A percentile compares a stretch with the other conserved stretches of the same genome.
These are phyloP conservation scores for Litocranius walleri DNA, from an alignment of 2,113 vertebrate genomes.

Conservation along the genomic window DNA sequence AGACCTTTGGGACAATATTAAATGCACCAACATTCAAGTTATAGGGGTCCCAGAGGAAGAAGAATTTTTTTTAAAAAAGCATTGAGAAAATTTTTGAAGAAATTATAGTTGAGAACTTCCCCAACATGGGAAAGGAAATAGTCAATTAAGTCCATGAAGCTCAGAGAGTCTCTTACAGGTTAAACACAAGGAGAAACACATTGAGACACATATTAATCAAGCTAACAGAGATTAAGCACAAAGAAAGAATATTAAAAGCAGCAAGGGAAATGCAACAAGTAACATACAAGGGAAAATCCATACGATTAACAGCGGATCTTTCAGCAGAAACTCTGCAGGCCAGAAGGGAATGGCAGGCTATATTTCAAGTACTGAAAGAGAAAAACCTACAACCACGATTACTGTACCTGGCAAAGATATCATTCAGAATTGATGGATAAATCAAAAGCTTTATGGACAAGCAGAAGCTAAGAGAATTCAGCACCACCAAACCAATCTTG, in stretches of 20 bases:
- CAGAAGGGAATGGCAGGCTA: not conserved
- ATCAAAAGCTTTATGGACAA: not conserved
- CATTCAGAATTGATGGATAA: not conserved
- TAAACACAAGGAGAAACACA: not conserved
- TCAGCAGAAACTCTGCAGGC: not conserved
- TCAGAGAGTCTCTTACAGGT: not conserved
- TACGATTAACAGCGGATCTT: rapidly evolving
- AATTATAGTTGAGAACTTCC: not conserved
- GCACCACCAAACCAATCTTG: not conserved
- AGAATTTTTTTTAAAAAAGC: not conserved
- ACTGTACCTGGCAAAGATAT: not conserved
- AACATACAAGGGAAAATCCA: not conserved
- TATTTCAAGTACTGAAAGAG: not conserved
- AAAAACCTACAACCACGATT: not conserved
- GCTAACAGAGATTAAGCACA: not conserved
- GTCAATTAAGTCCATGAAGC: not conserved
- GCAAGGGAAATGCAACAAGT: not conserved
- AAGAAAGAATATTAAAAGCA: not conserved
- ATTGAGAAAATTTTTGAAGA: not conserved
- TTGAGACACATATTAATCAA: not conserved
- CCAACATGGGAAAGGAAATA: not conserved
- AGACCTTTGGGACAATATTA: not conserved
- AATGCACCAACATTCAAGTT: not conserved
- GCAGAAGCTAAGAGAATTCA: not conserved
- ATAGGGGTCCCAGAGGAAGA: not conserved